Evolutionary conservation across 2,888 invertebrate genomes (phyloP), one percentile per base, ranked within the genome.

Genomic region (Epistrophe grossulariae): DNA sequence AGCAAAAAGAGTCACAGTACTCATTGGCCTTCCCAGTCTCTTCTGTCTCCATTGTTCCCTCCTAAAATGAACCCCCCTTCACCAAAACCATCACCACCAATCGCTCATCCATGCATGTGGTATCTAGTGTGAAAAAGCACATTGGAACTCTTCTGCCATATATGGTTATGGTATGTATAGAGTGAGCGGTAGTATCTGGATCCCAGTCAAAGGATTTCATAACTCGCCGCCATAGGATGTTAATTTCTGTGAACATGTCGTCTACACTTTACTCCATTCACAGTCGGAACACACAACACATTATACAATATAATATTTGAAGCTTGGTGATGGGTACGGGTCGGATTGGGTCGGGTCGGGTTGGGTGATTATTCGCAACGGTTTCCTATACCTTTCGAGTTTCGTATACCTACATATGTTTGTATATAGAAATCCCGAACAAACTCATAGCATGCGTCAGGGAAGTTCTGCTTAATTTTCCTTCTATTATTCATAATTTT

Each of bases 401-500:
- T 55, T 28, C 9, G n/a, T n/a, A 31, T 71, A 71, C n/a, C n/a
- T n/a, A n/a, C n/a, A n/a, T n/a, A n/a, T n/a, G n/a, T n/a, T n/a
- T n/a, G n/a, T n/a, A 24, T 24, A 24, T 24, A 24, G 45, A 38
- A 70, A 66, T 35, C n/a, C 48, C 55, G 24, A 78, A 52, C 62
- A 50, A 40, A 70, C 28, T 40, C 55, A n/a, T 62, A 72, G 73
- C 77, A 85, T 81, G 84, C 81, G 84, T 77, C 70, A 78, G 71
- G 52, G 60, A 85, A 82, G 82, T 85, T 85, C 57, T 82, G 85
- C 82, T 82, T 85, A 82, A 85, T 85, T 85, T 78, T 78, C 74
- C 82, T 71, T 85, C 73, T 78, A 85, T 85, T 85, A 85, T 85
- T 85, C 82, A 85, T 85, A 85, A 82, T 85, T 78, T 73, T 57